Base-by-base conservation (phyloP, 2,113 vertebrate species). In the Microcebus ravelobensis region DNA sequence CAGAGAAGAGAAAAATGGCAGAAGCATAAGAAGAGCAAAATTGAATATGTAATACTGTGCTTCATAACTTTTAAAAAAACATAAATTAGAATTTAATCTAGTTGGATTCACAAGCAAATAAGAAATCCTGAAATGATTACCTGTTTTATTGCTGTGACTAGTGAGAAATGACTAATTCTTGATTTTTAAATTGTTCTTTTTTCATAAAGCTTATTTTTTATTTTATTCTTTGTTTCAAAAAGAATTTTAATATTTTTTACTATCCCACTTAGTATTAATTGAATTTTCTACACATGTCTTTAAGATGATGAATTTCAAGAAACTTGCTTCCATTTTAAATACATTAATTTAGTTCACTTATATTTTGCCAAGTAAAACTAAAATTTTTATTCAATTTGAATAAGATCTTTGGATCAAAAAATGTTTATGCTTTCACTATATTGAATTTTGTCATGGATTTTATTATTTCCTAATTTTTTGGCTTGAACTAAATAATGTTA, bases 301-400 rank as follows among this genome's bases (percentile, higher is more conserved):
- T 65, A 86, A 52, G 73, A 61, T 93, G 27, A 80, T 57, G 52
- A 86, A 93, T 95, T 94, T 96, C 18, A 89, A 88, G 52, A 61
- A 85, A 82, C 82, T 42, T 84, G 42, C 65, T 90, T 82, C 25
- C 15, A 31, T 86, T n/a, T 86, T 67, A 94, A 59, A 61, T 74
- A 68, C 27, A 67, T 89, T 88, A 70, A 80, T 93, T 68, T 91
- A 68, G 34, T 13, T 36, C 71, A 90, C 80, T 93, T 93, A 39
- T 90, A 65, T 94, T 55, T 94, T 86, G 15, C 13, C 52, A 95
- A 14, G 10, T 77, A 48, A 63, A 86, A 42, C 14, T 42, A 17
- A 71, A 70, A 84, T 48, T 92, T 90, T 77, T 59, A n/a, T 76
- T 87, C 80, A 70, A 84, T 74, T 84, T 79, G 34, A 76, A 39